Base-by-base conservation (phyloP, 2,113 vertebrate species). In the Ifrita kowaldi region DNA sequence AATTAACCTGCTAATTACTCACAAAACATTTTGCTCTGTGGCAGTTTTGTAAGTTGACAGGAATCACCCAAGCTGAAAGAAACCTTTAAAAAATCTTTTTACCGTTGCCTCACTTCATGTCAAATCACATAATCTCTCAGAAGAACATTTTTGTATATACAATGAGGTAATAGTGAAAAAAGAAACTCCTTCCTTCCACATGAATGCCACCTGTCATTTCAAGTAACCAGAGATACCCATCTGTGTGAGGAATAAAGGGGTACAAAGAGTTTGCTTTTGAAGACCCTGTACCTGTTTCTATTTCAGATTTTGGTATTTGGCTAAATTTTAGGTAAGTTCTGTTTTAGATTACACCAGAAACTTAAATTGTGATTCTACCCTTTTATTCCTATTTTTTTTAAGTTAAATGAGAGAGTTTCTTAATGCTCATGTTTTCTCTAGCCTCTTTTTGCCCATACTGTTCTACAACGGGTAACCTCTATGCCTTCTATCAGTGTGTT, bases 1-100 rank as follows among this genome's bases (percentile, higher is more conserved):
- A 97, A 97, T 97, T 97, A 96, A 96, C 91, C 91, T 97, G 96
- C 94, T 97, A 97, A 97, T 95, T 97, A 97, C 92, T 91, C 94
- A 91, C 79, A 92, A 96, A 96, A 65, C 96, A 96, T 95, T 95
- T 93, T 94, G 87, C 83, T 93, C 69, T 62, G 17, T 94, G 60
- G 76, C 0, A 13, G 69, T 83, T 92, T 91, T 5, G 0, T 89
- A 93, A 96, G 28, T 44, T 96, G 97, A 96, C 95, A 95, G 94
- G 87, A 97, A 90, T 96, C 94, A 97, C 56, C 62, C 87, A 94
- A 95, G 95, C 96, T 96, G 95, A 97, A 96, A 83, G 70, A 94
- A 95, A 91, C 60, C 65, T 89, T 87, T 92, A 93, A 96, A 92
- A 84, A 67, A 50, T 85, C 81, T 91, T 95, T 91, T 88, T 89